Evolutionary conservation across 2,797 vertebrate genomes (phyloP), one percentile per base, ranked within the genome.

Genomic region (Melanotaenia pygmaea): DNA sequence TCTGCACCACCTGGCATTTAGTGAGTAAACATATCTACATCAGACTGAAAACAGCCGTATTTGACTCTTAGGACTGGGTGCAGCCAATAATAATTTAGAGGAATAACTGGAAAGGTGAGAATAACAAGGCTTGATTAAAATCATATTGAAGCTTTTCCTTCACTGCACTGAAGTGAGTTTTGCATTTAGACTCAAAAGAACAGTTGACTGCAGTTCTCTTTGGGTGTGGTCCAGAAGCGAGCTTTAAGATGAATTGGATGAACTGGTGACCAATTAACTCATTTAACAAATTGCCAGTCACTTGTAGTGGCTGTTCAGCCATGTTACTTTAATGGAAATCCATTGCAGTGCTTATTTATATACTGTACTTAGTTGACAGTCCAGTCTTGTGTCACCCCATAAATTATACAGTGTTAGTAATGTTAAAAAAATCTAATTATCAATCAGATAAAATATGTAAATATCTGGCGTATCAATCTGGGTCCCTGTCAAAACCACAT

Each of bases 181-280:
- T 81, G 63, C 67, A 68, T 76, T 61, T 78, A 67, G 54, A 58
- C 68, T 74, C 66, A 74, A 67, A 80, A 70, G 80, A 77, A 80
- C 66, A 81, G 80, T 80, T 86, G 83, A 83, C 84, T 84, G 75
- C 82, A 76, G 79, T 77, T 82, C 76, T 85, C 77, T 86, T 91
- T 93, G 90, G 89, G 90, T 88, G 89, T 87, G 85, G 87, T 92
- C 91, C 91, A 93, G 79, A 83, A 90, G 81, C 86, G 78, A 84
- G 87, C 88, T 86, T 88, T 89, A 90, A 89, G 83, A 92, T 92
- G 80, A 91, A 91, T 92, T 91, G 84, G 87, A 91, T 91, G 87
- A 93, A 91, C 85, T 86, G 74, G 84, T 92, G 90, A 90, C 91
- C 91, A 93, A 93, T 93, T 92, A 92, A 90, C 81, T 90, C 67